Base-by-base conservation (phyloP, 1,140 invertebrate species). In the Drosophila willistoni region DNA sequence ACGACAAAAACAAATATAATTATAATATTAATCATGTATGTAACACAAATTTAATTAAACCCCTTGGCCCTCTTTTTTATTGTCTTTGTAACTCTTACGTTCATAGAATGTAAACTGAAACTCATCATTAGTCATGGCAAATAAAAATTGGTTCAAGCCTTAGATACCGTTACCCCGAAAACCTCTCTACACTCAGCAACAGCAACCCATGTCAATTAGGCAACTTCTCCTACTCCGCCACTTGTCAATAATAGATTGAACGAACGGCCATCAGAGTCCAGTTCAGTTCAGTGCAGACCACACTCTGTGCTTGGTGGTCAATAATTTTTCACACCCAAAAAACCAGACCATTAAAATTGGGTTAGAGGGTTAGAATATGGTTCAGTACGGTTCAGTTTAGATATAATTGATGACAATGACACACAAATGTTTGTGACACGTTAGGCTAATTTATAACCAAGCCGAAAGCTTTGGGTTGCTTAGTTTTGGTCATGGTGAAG, bases 371-470 rank as follows among this genome's bases (percentile, higher is more conserved):
- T 56, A 13, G 68, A 14, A 4, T 55, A 59, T 34, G 41, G 61
- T 62, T 60, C 25, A 56, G 44, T 22, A 71, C 17, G 42, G 12
- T 39, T 75, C 33, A 39, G 36, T 67, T 64, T 22, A 22, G 54
- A 14, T 51, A 47, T 51, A 29, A 62, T 54, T 17, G 67, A 62
- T 54, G 61, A 68, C 65, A 82, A 79, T 79, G 68, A 69, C 75
- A 83, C 75, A 83, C 71, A 83, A 83, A 82, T 83, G 80, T 68
- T 64, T 71, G 70, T 84, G 81, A 84, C 81, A 79, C 51, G 68
- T 70, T 84, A 54, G 72, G 76, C 71, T 71, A 84, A 84, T 79
- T 73, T 83, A 81, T 79, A 73, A 44, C 36, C 64, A 14, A 51
- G 19, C 3, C 44, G 19, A 10, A 51, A 51, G 17, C 7, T 17